Percentiles rank a stretch among this genome's conserved stretches.
These are phyloP conservation scores for Drosophila demipolita DNA, from an alignment of 2,888 invertebrate genomes.

Conservation along the genomic window DNA sequence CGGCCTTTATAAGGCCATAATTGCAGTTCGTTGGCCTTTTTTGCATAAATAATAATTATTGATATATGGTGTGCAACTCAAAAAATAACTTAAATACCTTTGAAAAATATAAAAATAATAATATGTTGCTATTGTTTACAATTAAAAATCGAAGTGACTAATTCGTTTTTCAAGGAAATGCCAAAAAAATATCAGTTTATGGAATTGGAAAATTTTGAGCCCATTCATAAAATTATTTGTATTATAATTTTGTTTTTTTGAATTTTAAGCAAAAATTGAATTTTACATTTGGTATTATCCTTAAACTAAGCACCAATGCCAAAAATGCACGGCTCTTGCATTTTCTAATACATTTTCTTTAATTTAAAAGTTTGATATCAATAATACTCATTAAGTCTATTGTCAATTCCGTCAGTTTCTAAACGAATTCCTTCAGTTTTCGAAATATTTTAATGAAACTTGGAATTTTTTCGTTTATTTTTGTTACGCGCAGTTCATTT, in stretches of 20 bases:
- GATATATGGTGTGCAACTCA: constrained; percentile 38
- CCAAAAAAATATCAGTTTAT: neutral
- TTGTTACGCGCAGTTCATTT: neutral
- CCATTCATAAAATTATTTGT: neutral
- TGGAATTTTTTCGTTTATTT: neutral
- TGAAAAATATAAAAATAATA: neutral
- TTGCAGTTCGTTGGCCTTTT: constrained; percentile 69
- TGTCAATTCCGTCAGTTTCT: neutral
- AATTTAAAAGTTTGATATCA: neutral
- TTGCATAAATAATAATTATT: constrained; percentile 55
- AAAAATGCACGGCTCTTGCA: neutral
- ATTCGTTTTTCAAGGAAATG: neutral
- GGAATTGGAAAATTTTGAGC: neutral
- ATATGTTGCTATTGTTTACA: neutral
- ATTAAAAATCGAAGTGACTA: neutral
- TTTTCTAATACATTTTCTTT: neutral
- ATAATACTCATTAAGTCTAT: neutral
- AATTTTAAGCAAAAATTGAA: neutral
- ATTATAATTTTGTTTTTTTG: neutral
- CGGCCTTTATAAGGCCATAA: constrained; percentile 31
- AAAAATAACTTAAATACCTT: neutral
- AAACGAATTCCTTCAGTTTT: neutral
- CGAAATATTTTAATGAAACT: neutral
- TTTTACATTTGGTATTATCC: neutral
- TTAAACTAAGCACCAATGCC: neutral